A percentile compares a stretch with the other conserved stretches of the same genome.
Conservation (phyloP, 2,797 vertebrate genomes). For the Sebastes steindachneri region DNA sequence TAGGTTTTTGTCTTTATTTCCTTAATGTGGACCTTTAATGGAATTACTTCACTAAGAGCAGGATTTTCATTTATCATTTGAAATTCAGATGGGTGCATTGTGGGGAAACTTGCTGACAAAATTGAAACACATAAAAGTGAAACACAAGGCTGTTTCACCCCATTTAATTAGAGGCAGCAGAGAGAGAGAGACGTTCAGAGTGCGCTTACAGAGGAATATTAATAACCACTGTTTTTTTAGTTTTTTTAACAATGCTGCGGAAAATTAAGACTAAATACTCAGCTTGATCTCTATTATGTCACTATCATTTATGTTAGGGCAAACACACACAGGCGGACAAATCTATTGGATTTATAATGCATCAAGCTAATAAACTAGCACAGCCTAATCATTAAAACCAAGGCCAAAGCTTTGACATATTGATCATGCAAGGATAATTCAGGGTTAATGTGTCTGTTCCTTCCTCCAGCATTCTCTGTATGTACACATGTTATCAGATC, state of each 20-base stretch:
- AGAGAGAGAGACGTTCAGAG: constrained; percentile 40
- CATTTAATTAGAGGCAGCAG: constrained; percentile 81
- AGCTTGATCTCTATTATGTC: constrained; percentile 63
- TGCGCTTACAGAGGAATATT: constrained; percentile 59
- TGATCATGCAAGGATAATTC: constrained; percentile 57
- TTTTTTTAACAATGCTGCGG: constrained; percentile 26
- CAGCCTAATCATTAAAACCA: constrained; percentile 61
- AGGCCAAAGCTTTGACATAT: constrained; percentile 69
- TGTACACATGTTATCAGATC: constrained; percentile 18
- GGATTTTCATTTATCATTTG: constrained; percentile 92
- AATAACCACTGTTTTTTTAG: constrained; percentile 44
- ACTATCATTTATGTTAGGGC: constrained; percentile 39
- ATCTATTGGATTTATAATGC: constrained; percentile 68
- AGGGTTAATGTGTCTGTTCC: constrained; percentile 54
- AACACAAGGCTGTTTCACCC: constrained; percentile 76
- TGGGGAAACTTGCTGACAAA: constrained; percentile 91
- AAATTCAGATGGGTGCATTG: constrained; percentile 90
- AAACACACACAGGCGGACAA: constrained; percentile 36
- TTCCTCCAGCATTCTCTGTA: background rate
- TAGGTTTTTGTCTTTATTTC: constrained; percentile 87
- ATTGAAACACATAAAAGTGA: constrained; percentile 84
- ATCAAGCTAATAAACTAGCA: constrained; percentile 60
- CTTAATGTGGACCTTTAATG: constrained; percentile 86
- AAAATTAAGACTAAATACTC: constrained; percentile 66
- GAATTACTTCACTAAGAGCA: constrained; percentile 87